Evolutionary conservation across 1,140 invertebrate species (phyloP).

Genomic region (Drosophila willistoni): DNA sequence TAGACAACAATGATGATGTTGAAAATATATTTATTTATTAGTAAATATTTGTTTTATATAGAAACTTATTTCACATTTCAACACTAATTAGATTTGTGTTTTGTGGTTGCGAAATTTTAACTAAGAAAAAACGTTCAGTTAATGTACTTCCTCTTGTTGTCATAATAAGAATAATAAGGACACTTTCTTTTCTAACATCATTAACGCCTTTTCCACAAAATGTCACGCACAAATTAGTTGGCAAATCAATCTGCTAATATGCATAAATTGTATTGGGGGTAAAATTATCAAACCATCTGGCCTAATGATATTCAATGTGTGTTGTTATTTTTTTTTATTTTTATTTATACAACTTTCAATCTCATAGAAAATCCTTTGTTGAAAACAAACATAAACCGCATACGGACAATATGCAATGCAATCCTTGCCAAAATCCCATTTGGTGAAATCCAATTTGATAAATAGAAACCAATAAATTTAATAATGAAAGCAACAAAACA

Average conservation of each 20-base stretch:
- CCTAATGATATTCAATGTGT: constrained; percentile 27
- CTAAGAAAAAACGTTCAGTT: too few relatives aligned
- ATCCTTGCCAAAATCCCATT: constrained; percentile 40
- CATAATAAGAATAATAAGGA: too few relatives aligned
- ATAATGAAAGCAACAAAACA: constrained; percentile 39
- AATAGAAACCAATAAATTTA: constrained; percentile 76
- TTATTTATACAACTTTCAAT: constrained; percentile 55
- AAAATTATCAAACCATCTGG: constrained; percentile 36
- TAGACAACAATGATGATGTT: too few relatives aligned
- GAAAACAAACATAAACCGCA: constrained; percentile 33
- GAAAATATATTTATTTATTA: too few relatives aligned
- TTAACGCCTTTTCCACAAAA: neutral
- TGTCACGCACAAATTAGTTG: neutral
- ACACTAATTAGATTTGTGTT: too few relatives aligned
- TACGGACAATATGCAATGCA: constrained; percentile 11
- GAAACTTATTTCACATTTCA: too few relatives aligned
- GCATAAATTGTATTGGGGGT: constrained; percentile 47
- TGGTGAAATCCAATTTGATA: constrained; percentile 74
- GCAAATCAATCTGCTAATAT: neutral
- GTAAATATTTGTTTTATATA: too few relatives aligned
- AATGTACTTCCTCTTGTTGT: too few relatives aligned
- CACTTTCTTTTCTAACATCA: too few relatives aligned
- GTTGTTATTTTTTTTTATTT: neutral
- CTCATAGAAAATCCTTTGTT: constrained; percentile 32
- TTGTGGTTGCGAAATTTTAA: too few relatives aligned